Evolutionary conservation across 1,140 invertebrate genomes (phyloP).

Genomic region (Bombus superbus): DNA sequence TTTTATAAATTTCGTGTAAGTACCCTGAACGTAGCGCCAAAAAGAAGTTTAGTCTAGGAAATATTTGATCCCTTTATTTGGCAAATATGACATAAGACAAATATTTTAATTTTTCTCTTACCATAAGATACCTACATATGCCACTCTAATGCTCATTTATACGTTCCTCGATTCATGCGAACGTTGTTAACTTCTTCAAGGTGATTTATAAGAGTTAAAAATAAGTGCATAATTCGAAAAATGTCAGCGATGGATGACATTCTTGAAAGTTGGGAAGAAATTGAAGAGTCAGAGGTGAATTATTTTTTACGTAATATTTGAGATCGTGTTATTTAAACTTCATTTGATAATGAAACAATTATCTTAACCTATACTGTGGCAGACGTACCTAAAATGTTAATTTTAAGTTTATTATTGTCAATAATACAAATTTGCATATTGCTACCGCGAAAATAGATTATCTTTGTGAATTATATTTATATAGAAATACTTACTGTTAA

Average conservation of each 20-base stretch:
- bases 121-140: background rate
- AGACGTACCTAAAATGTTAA: background rate
- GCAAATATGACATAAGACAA: conserved; percentile 23
- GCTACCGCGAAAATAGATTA: background rate
- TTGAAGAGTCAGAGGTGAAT: conserved; percentile 88
- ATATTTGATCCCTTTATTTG: conserved; percentile 23
- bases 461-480: background rate
- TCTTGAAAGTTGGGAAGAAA: conserved; percentile 92
- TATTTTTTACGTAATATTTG: background rate
- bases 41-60: conserved; percentile 13
- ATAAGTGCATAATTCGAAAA: conserved; percentile 37
- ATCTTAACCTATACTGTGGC: conserved; percentile 49
- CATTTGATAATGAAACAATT: conserved; percentile 14
- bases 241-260: conserved; percentile 85
- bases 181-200: conserved; percentile 37
- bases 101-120: conserved; percentile 23
- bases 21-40: background rate
- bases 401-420: background rate
- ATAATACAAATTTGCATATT: background rate
- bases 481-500: background rate
- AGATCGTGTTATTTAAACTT: conserved; percentile 1
- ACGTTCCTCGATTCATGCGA: conserved; percentile 34
- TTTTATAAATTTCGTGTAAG: background rate
- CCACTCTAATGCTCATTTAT: background rate
- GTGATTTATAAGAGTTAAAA: conserved; percentile 15